These are phyloP conservation scores for Callosobruchus maculatus DNA, from an alignment of 2,888 invertebrate genomes.

Conservation along the genomic window DNA sequence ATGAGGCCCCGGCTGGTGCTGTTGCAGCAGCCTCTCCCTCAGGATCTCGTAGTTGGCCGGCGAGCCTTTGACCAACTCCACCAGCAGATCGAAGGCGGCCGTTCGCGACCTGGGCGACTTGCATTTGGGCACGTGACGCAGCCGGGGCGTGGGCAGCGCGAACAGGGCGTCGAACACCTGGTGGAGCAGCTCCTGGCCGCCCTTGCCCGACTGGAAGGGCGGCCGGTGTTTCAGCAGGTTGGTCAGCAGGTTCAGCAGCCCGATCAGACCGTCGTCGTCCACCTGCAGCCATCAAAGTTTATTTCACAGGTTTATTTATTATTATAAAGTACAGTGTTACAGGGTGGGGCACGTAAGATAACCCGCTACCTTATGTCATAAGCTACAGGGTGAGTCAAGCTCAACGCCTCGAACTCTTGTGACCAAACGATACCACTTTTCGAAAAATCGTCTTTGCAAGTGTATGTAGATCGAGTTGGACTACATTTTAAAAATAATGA, in stretches of 20 bases:
- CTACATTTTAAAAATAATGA: too few relatives aligned
- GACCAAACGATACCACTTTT: too few relatives aligned
- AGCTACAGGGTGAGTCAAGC: too few relatives aligned
- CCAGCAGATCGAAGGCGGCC: constrained; percentile 85
- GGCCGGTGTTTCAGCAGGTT: constrained; percentile 87
- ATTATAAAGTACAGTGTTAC: too few relatives aligned
- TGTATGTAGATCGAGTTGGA: too few relatives aligned
- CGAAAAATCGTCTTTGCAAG: too few relatives aligned
- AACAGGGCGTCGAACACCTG: constrained; percentile 80
- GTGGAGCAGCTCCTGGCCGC: constrained; percentile 66
- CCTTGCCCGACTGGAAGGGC: constrained; percentile 76
- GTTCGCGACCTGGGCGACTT: constrained; percentile 87
- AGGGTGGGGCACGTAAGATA: too few relatives aligned
- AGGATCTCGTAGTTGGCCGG: constrained; percentile 82
- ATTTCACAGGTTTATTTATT: too few relatives aligned
- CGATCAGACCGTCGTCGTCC: constrained; percentile 89
- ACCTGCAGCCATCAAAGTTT: too few relatives aligned
- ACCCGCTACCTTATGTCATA: too few relatives aligned
- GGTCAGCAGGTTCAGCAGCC: constrained; percentile 80
- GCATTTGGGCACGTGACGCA: constrained; percentile 87
- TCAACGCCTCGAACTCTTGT: too few relatives aligned
- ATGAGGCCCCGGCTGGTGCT: constrained; percentile 80
- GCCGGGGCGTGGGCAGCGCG: constrained; percentile 81
- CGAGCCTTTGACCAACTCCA: constrained; percentile 81
- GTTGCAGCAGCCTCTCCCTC: constrained; percentile 77